Evolutionary conservation across 2,888 invertebrate species (phyloP).

Genomic region (Syrphus vitripennis): DNA sequence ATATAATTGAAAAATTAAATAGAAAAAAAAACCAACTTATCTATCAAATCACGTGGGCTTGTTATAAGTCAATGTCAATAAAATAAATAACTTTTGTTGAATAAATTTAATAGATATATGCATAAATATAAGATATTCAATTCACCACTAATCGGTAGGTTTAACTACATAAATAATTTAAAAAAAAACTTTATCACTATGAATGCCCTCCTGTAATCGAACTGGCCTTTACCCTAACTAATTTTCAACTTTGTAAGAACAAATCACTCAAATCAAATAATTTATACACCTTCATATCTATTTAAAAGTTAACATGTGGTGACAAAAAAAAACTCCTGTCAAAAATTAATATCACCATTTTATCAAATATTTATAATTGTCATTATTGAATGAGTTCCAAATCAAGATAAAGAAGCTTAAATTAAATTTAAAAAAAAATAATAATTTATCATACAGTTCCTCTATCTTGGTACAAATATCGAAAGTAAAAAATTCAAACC

Average conservation of each 20-base stretch:
- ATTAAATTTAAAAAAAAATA: not conserved
- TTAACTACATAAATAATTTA: no score
- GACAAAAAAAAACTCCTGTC: not conserved
- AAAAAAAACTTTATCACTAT: not conserved
- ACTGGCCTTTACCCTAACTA: not conserved
- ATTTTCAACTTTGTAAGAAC: not conserved
- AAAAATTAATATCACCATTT: not conserved
- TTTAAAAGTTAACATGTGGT: no score
- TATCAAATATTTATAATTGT: not conserved
- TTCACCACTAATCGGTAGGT: not conserved
- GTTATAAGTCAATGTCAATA: constrained; percentile 2
- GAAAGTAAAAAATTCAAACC: not conserved
- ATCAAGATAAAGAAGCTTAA: not conserved
- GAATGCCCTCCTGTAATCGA: not conserved
- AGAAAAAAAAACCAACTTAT: not conserved
- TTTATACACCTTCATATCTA: no score
- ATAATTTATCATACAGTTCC: not conserved
- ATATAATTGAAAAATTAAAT: not conserved
- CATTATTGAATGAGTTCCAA: not conserved
- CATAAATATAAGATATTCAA: no score
- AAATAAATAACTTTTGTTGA: not conserved
- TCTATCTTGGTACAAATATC: not conserved
- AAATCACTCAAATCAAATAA: not conserved
- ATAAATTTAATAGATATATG: not conserved
- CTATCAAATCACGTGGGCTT: not conserved